Percentiles rank a stretch among this genome's conserved stretches.
Evolutionary conservation across 2,797 vertebrate species (phyloP).

Genomic region (Lepus oiostolus): DNA sequence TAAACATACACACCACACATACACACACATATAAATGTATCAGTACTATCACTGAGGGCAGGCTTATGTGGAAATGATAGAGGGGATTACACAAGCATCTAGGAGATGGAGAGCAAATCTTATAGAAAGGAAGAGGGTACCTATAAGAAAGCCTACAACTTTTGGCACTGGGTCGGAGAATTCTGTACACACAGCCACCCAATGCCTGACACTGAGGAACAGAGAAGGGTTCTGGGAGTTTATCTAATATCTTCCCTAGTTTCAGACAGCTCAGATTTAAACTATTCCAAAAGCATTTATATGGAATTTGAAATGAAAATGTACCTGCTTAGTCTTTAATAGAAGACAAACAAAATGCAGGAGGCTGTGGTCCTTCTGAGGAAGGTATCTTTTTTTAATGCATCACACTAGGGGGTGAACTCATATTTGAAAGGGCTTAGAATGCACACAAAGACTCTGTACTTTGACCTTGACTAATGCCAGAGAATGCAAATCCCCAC

Average conservation of each 20-base stretch:
- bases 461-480: conserved; percentile 74
- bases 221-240: not conserved
- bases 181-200: not conserved
- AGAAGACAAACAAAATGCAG: conserved; percentile 69
- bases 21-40: not conserved
- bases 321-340: conserved; percentile 67
- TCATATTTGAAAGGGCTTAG: conserved; percentile 57
- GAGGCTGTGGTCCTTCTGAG: conserved; percentile 33
- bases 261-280: conserved; percentile 47
- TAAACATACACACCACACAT: not conserved
- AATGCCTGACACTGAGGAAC: not conserved
- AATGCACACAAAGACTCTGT: conserved; percentile 65
- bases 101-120: not conserved
- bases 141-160: not conserved
- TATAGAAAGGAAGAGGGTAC: not conserved
- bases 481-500: conserved; percentile 79
- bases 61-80: not conserved
- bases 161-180: not conserved
- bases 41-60: not conserved
- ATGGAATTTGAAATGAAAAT: conserved; percentile 74
- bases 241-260: not conserved
- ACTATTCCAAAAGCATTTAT: conserved; percentile 64
- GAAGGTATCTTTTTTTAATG: conserved; percentile 72
- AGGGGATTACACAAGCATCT: not conserved
- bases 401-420: conserved; percentile 35